Evolutionary conservation across 2,113 vertebrate genomes (phyloP).

Genomic region (Pica pica): DNA sequence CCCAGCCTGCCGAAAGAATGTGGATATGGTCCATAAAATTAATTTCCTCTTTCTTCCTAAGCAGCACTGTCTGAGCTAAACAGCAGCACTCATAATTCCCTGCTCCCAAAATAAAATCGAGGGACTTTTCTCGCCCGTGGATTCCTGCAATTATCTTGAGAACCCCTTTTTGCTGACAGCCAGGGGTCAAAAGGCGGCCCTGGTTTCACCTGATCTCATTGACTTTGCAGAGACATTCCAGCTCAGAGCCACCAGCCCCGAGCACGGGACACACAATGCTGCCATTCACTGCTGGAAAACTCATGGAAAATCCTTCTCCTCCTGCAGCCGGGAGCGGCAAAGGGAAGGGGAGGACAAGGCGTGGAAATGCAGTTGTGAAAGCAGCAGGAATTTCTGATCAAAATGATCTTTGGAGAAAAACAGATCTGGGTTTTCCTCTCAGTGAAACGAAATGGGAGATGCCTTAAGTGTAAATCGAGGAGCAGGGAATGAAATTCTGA

Average conservation of each 20-base stretch:
- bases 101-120: neutral
- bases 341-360: neutral
- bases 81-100: neutral
- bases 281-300: neutral
- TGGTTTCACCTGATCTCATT: constrained; percentile 11
- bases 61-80: neutral
- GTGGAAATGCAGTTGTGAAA: rapidly evolving
- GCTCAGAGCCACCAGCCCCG: neutral
- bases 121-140: neutral
- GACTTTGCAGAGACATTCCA: neutral
- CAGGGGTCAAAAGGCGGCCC: constrained; percentile 17
- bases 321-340: neutral
- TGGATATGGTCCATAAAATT: neutral
- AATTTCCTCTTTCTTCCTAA: constrained; percentile 53
- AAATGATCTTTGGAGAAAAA: rapidly evolving
- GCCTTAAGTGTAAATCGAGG: rapidly evolving
- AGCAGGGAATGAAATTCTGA: rapidly evolving
- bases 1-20: neutral
- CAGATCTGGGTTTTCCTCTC: rapidly evolving
- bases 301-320: neutral
- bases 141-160: constrained; percentile 23
- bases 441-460: rapidly evolving
- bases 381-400: neutral
- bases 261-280: constrained; percentile 7
- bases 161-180: neutral